Evolutionary conservation across 2,113 vertebrate genomes (phyloP), one percentile per base, ranked within the genome.

Genomic region (Callionymus lyra): DNA sequence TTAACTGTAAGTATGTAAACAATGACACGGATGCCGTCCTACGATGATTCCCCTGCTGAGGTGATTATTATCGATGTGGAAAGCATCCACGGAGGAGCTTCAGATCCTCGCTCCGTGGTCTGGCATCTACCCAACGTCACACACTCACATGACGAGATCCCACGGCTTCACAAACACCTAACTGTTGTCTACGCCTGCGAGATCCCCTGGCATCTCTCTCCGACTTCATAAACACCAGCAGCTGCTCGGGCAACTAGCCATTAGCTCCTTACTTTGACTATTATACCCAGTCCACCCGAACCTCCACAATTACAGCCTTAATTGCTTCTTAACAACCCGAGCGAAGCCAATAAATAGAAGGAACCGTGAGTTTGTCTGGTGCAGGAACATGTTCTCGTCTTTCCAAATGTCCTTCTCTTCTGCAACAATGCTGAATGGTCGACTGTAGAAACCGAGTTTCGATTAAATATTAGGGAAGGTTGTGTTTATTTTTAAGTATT

Each of bases 261-360:
- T 76, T 73, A 76, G 64, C 70, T 81, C 65, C 76, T 61, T 69
- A 74, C 76, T 80, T 84, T 83, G 75, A 78, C 79, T 79, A 69
- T 69, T 79, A 78, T 76, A 75, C 64, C 70, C 71, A 49, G 56
- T 79, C 68, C 74, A 81, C 78, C 63, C 70, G 80, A 75, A 80
- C 72, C 69, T 68, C 69, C 56, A 81, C 81, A 84, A 86, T 86
- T 84, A 85, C 73, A 70, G 77, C 47, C 73, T 79, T 86, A 86
- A 87, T 86, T 84, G 82, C 72, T 59, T 79, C 77, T 82, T 81
- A 85, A 84, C 68, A 84, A 82, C 71, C 62, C 65, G 79, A 70
- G 70, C 68, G 70, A 72, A 80, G 75, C 66, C 76, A 70, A 76
- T 81, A 76, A 79, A 82, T 74, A 65, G 52, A 79, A 51, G 61